These are phyloP conservation scores for Anthophora plumipes DNA, from an alignment of 2,888 invertebrate genomes.

Conservation along the genomic window DNA sequence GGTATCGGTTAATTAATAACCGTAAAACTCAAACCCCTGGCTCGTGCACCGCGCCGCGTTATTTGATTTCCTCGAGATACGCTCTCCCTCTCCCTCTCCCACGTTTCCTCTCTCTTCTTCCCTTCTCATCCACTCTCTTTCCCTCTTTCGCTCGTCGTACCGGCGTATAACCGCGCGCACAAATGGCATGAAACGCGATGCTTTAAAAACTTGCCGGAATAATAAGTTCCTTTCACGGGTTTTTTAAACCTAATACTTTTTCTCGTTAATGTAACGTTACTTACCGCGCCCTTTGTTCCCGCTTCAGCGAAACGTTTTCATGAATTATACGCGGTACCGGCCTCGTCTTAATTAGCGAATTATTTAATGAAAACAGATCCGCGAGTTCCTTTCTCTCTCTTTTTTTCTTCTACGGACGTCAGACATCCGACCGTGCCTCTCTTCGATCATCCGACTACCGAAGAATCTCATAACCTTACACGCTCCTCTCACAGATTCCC, in stretches of 20 bases:
- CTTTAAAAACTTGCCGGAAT: constrained; percentile 67
- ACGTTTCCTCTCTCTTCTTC: neutral
- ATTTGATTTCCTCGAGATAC: constrained; percentile 75
- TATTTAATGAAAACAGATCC: constrained; percentile 61
- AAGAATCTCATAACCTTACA: neutral
- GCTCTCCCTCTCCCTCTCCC: constrained; percentile 33
- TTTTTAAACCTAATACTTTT: constrained; percentile 64
- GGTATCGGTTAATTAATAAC: constrained; percentile 81
- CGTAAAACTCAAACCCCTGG: constrained; percentile 76
- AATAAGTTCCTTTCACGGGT: constrained; percentile 64
- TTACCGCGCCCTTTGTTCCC: constrained; percentile 53
- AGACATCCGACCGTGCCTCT: constrained; percentile 8
- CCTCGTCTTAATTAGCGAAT: constrained; percentile 56
- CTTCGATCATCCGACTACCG: constrained; percentile 26
- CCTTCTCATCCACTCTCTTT: no score
- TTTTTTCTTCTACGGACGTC: constrained; percentile 20
- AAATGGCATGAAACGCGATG: constrained; percentile 71
- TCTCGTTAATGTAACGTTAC: constrained; percentile 60
- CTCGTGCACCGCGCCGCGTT: constrained; percentile 64
- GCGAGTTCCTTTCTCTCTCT: no score
- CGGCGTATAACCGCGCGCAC: constrained; percentile 46
- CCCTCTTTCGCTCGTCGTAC: neutral
- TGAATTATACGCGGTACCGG: constrained; percentile 49
- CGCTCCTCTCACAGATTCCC: constrained; percentile 1
- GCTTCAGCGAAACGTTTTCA: constrained; percentile 42